Conservation (phyloP, 1,140 invertebrate species). For the Drosophila fuyamai region DNA sequence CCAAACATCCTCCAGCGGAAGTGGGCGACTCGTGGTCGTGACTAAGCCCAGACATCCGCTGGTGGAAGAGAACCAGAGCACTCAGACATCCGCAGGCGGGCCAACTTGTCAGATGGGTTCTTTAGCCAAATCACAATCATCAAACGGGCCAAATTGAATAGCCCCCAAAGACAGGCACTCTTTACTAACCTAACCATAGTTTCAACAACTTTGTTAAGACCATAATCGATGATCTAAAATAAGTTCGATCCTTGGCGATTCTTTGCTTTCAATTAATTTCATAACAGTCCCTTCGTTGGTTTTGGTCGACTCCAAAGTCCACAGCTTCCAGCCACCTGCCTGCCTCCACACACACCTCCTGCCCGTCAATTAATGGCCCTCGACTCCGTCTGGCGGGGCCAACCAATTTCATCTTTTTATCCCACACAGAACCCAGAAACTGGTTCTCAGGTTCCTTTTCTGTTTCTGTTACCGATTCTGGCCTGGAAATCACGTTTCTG, state of each 20-base stretch:
- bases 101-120: constrained; percentile 19
- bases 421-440: constrained; percentile 61
- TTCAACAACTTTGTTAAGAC: constrained; percentile 26
- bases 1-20: constrained; percentile 61
- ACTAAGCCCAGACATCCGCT: constrained; percentile 27
- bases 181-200: constrained; percentile 12
- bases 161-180: neutral
- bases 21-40: constrained; percentile 60
- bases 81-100: constrained; percentile 25
- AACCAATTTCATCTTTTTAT: constrained; percentile 71
- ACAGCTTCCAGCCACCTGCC: constrained; percentile 39
- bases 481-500: constrained; percentile 46
- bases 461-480: constrained; percentile 35
- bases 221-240: constrained; percentile 32
- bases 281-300: constrained; percentile 15
- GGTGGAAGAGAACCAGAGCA: constrained; percentile 12
- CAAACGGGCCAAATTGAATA: constrained; percentile 32
- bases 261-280: constrained; percentile 37
- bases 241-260: constrained; percentile 13
- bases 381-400: constrained; percentile 29
- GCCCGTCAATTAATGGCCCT: constrained; percentile 60
- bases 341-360: constrained; percentile 40
- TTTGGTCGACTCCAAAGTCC: constrained; percentile 34
- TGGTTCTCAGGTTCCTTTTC: constrained; percentile 45
- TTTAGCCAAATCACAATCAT: constrained; percentile 31